A percentile compares a stretch with the other conserved stretches of the same genome.
Evolutionary conservation across 1,140 invertebrate genomes (phyloP).

Genomic region (Stegodyphus dumicola): DNA sequence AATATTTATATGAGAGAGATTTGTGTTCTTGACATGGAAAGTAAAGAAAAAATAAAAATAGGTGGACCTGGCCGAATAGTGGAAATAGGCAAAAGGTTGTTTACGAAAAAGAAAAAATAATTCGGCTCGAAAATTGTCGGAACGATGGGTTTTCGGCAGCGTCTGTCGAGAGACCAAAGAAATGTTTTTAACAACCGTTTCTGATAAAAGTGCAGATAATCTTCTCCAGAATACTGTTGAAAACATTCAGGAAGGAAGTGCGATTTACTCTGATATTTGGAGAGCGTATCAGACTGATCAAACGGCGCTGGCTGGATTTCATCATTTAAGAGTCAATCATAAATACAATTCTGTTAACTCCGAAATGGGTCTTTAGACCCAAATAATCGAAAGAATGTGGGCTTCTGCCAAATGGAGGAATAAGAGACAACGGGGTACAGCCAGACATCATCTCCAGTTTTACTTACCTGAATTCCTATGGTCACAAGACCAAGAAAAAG

Average conservation of each 20-base stretch:
- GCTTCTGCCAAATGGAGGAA: background rate
- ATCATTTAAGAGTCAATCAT: background rate
- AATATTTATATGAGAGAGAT: background rate
- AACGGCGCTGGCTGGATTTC: background rate
- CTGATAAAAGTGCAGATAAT: background rate
- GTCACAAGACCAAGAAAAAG: background rate
- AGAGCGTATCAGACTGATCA: background rate
- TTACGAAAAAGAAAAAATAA: background rate
- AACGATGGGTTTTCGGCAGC: background rate
- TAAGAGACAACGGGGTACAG: background rate
- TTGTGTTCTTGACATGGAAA: background rate
- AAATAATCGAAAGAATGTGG: background rate
- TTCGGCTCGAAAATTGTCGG: background rate
- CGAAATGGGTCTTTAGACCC: background rate
- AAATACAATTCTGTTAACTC: background rate
- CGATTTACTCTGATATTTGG: background rate
- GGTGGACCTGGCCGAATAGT: background rate
- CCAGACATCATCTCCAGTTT: background rate
- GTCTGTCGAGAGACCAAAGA: background rate
- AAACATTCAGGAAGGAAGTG: slow-evolving; percentile 4
- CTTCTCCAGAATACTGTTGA: background rate
- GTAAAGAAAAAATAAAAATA: background rate
- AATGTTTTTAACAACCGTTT: background rate
- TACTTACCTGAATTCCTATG: background rate
- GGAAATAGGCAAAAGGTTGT: background rate